These are phyloP conservation scores for Dryoscopus gambensis DNA, from an alignment of 2,113 vertebrate genomes.

Conservation along the genomic window DNA sequence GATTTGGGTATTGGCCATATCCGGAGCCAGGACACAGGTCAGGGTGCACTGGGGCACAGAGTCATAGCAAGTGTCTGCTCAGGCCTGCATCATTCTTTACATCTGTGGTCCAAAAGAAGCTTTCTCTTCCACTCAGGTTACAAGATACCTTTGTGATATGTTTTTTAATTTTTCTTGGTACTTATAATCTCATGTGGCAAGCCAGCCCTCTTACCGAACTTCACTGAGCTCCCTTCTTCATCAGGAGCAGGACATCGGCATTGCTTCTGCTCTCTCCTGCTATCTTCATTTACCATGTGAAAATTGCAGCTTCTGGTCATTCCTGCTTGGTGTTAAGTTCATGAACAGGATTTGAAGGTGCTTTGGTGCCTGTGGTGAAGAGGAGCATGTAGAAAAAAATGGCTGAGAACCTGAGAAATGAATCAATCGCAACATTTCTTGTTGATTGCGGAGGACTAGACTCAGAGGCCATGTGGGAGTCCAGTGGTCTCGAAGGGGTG, in stretches of 20 bases:
- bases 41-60: background rate
- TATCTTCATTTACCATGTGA: background rate
- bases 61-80: background rate
- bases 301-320: background rate
- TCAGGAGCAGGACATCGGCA: background rate
- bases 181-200: background rate
- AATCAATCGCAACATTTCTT: background rate
- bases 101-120: background rate
- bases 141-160: background rate
- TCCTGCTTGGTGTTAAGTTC: background rate
- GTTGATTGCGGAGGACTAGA: background rate
- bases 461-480: background rate
- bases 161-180: background rate
- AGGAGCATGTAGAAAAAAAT: background rate
- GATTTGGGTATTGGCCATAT: background rate
- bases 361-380: background rate
- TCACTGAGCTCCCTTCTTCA: background rate
- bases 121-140: background rate
- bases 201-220: background rate
- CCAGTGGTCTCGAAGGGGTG: background rate
- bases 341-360: background rate
- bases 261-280: background rate
- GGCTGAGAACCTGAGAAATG: background rate
- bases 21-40: background rate
- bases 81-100: background rate